Evolutionary conservation across 2,113 vertebrate species (phyloP).

Genomic region (Hypomesus transpacificus): DNA sequence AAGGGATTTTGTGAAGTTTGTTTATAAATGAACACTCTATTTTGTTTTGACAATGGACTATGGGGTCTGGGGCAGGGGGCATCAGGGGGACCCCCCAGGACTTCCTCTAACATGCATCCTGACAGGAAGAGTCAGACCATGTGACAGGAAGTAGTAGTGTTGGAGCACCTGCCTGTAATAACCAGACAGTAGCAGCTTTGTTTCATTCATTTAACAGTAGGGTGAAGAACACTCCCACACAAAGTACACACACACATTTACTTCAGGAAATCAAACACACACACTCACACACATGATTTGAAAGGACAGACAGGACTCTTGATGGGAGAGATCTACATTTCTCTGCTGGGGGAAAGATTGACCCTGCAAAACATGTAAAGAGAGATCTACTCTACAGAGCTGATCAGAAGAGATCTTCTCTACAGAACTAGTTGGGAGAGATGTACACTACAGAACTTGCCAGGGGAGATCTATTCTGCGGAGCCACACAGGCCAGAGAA

Average conservation of each 20-base stretch:
- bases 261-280: too few species aligned
- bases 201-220: not conserved
- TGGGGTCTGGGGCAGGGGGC: not conserved
- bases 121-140: conserved; percentile 41
- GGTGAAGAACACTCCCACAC: conserved; percentile 17
- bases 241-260: conserved; percentile 4
- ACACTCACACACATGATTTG: too few species aligned
- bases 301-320: too few species aligned
- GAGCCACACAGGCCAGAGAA: not conserved
- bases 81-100: conserved; percentile 12
- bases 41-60: not conserved
- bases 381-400: not conserved
- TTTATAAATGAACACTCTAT: conserved; percentile 14
- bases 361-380: too few species aligned
- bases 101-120: conserved; percentile 36
- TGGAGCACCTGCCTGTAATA: conserved; percentile 33
- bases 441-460: too few species aligned
- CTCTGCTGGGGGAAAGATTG: too few species aligned
- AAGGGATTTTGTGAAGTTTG: conserved; percentile 16
- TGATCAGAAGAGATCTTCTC: not conserved
- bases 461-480: not conserved
- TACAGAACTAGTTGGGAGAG: not conserved
- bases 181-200: not conserved
- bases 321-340: too few species aligned
- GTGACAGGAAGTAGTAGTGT: conserved; percentile 28